Conservation (phyloP, 2,113 vertebrate genomes). For the Trachemys scripta region DNA sequence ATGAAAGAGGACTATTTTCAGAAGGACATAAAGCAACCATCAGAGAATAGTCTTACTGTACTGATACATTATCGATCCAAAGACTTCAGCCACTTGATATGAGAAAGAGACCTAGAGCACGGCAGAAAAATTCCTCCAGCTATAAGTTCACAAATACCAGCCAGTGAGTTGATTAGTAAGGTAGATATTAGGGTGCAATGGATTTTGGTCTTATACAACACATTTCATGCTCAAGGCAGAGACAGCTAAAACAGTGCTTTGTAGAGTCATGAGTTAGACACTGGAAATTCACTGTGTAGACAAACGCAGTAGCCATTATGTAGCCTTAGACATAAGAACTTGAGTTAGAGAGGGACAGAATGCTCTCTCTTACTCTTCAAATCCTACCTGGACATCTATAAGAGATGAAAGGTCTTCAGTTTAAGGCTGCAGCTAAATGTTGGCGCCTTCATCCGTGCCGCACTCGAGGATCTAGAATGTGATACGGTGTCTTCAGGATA, state of each 20-base stretch:
- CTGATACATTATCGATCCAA: neutral
- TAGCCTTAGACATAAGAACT: neutral
- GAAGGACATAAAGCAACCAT: constrained; percentile 56
- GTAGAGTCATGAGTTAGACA: neutral
- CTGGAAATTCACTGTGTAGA: neutral
- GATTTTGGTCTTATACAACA: neutral
- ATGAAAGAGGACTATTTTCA: constrained; percentile 35
- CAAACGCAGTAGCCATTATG: neutral
- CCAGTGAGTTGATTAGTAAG: neutral
- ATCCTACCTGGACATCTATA: fast-evolving
- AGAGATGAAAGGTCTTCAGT: neutral
- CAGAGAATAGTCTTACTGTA: constrained; percentile 2
- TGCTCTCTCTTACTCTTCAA: neutral
- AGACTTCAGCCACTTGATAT: neutral
- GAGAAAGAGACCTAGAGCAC: neutral
- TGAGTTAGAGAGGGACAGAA: neutral
- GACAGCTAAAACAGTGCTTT: neutral
- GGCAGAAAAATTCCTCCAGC: constrained; percentile 2
- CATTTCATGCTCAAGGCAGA: neutral
- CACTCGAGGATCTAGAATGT: neutral
- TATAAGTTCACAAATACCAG: neutral
- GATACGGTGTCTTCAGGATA: fast-evolving
- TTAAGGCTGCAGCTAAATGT: fast-evolving
- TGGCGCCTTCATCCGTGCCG: neutral
- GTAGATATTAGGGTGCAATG: neutral